phyloP scores from a whole-genome alignment of 2,113 vertebrate species.

The Polypterus bichir region DNA sequence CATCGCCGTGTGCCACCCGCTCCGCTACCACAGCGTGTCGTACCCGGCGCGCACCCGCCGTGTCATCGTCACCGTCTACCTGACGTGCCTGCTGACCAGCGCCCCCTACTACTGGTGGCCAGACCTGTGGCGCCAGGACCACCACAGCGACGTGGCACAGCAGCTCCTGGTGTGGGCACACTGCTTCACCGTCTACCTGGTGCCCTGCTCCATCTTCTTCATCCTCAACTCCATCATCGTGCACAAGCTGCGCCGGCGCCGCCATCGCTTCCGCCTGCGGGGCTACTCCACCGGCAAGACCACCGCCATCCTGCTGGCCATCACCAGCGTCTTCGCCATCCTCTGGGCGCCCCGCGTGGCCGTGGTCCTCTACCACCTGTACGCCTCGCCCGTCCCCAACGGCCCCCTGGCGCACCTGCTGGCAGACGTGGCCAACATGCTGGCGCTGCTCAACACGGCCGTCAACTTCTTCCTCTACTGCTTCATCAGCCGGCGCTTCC shows the following conservation, averaged over 20 bases:
- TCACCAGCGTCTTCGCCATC: slow-evolving; percentile 84
- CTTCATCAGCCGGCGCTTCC: slow-evolving; percentile 93
- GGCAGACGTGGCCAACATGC: slow-evolving; percentile 85
- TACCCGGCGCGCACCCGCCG: slow-evolving; percentile 83
- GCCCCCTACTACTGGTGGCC: slow-evolving; percentile 97
- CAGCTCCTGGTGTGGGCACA: slow-evolving; percentile 88
- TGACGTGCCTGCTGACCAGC: slow-evolving; percentile 76
- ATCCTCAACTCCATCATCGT: slow-evolving; percentile 82
- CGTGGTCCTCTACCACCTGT: slow-evolving; percentile 87
- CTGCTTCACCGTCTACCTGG: slow-evolving; percentile 80
- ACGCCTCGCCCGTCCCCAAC: slow-evolving; percentile 63
- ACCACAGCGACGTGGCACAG: slow-evolving; percentile 62
- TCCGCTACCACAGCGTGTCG: slow-evolving; percentile 85
- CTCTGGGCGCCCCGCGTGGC: slow-evolving; percentile 85
- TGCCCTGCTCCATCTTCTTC: slow-evolving; percentile 91
- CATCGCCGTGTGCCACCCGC: slow-evolving; percentile 86
- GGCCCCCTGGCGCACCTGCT: slow-evolving; percentile 68
- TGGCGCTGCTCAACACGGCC: slow-evolving; percentile 85
- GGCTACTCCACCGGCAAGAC: slow-evolving; percentile 90
- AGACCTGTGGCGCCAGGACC: slow-evolving; percentile 77
- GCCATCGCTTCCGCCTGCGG: slow-evolving; percentile 76
- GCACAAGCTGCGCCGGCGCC: slow-evolving; percentile 65
- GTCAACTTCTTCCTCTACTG: slow-evolving; percentile 98
- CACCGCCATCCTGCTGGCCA: slow-evolving; percentile 84
- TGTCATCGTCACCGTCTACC: slow-evolving; percentile 75